These are phyloP conservation scores for Eulemur albifrons DNA, from an alignment of 2,797 vertebrate genomes.

Conservation along the genomic window DNA sequence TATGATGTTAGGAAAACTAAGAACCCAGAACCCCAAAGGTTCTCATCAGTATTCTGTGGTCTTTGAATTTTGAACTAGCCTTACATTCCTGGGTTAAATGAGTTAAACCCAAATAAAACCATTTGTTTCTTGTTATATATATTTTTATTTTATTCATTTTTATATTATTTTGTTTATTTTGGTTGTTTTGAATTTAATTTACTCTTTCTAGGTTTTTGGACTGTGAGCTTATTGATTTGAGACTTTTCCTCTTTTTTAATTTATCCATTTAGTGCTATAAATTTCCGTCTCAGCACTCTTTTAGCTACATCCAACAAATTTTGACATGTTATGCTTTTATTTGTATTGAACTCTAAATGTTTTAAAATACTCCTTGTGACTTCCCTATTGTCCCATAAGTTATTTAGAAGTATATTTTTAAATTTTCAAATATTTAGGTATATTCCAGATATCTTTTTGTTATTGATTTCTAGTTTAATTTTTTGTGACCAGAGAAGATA, in stretches of 20 bases:
- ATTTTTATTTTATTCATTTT: no score
- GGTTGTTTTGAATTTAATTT: background rate
- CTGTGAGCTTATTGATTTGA: background rate
- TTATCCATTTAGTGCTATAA: background rate
- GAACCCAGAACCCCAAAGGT: background rate
- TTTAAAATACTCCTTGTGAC: background rate
- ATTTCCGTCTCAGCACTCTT: background rate
- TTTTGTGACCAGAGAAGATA: background rate
- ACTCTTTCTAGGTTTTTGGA: background rate
- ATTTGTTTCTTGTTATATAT: background rate
- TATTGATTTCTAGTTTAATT: background rate
- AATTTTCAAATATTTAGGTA: background rate
- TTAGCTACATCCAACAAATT: background rate
- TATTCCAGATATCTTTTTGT: background rate
- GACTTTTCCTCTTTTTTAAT: background rate
- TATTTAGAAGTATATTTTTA: background rate
- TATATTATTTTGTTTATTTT: background rate
- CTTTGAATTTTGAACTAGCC: background rate
- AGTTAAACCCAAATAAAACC: background rate
- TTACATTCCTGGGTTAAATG: conserved; percentile 28
- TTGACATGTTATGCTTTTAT: background rate
- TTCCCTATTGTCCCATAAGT: background rate
- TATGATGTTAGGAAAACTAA: conserved; percentile 9
- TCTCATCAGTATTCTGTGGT: background rate
- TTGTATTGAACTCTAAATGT: background rate